Base-by-base conservation (phyloP, 2,797 vertebrate genomes). In the Anomalospiza imberbis region DNA sequence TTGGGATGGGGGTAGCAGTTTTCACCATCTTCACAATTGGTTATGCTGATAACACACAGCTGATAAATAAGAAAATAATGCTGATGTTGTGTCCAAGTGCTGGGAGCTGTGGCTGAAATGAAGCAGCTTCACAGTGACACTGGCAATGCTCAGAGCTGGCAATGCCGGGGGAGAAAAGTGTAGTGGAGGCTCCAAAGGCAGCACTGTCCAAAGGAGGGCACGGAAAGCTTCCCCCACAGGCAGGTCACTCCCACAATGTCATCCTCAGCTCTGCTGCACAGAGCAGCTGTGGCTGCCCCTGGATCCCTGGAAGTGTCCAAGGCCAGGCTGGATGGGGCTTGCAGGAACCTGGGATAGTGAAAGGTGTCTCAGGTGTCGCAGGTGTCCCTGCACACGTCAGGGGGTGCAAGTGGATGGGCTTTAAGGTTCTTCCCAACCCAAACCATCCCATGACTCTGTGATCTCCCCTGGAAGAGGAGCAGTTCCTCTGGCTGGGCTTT, bases 311-410 rank as follows among this genome's bases (percentile, higher is more conserved):
- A 2, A 48, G 48, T 51, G 75, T 2, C 6, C 32, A 6, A 36
- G 65, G 9, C 9, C 53, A 40, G 61, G 40, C 4, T 88, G 67
- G n/a, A 7, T 0, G 0, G n/a, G 45, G 11, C 20, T 53, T 21
- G 53, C 53, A 88, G n/a, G 40, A 47, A 0, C 40, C 47, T 60
- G 76, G 31, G 54, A 6, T 1, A 31, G 40, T 54, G 61, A n/a
- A 3, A 53, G 17, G 25, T 34, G n/a, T 45, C 40, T n/a, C n/a
- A n/a, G n/a, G n/a, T n/a, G n/a, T n/a, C n/a, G n/a, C n/a, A n/a
- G n/a, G n/a, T n/a, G n/a, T n/a, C n/a, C n/a, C n/a, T n/a, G n/a
- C n/a, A n/a, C n/a, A n/a, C n/a, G n/a, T n/a, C n/a, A n/a, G n/a
- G n/a, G n/a, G n/a, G n/a, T n/a, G n/a, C n/a, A n/a, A n/a, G n/a